These are phyloP conservation scores for Catocala nupta DNA, from an alignment of 2,888 invertebrate genomes.

Conservation along the genomic window DNA sequence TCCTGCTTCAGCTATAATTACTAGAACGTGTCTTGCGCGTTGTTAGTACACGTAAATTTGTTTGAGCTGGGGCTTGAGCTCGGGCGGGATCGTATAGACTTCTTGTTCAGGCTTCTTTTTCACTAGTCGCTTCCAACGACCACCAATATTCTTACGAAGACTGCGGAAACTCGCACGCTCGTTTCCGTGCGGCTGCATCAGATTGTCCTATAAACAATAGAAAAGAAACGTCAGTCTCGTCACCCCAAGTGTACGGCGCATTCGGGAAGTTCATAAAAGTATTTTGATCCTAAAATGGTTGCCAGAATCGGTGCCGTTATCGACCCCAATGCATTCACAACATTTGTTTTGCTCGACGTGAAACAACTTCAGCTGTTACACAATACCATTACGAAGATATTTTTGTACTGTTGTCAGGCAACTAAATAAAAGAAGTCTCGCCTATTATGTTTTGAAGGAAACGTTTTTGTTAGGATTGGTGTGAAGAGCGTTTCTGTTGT, in stretches of 20 bases:
- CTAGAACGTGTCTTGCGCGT: constrained; percentile 57
- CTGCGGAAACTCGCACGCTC: constrained; percentile 93
- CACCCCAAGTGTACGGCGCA: constrained; percentile 35
- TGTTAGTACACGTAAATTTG: constrained; percentile 94
- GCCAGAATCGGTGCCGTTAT: constrained; percentile 71
- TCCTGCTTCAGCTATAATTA: constrained; percentile 77
- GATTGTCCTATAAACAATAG: constrained; percentile 90
- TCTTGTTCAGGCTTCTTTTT: constrained; percentile 94
- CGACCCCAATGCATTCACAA: constrained; percentile 70
- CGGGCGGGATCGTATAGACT: constrained; percentile 94
- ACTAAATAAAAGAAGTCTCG: constrained; percentile 61
- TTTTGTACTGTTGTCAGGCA: constrained; percentile 70
- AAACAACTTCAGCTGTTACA: constrained; percentile 71
- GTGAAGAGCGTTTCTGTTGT: constrained; percentile 35
- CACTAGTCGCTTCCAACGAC: constrained; percentile 94
- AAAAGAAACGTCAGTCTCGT: constrained; percentile 58
- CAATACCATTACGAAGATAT: constrained; percentile 66
- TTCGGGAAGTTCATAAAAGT: constrained; percentile 49
- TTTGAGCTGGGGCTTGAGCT: constrained; percentile 95
- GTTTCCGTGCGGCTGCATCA: constrained; percentile 90
- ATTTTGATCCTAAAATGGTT: constrained; percentile 64
- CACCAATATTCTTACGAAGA: constrained; percentile 94
- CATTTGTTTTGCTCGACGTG: constrained; percentile 58
- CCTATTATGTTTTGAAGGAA: constrained; percentile 52
- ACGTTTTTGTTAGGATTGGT: constrained; percentile 32